A percentile compares a stretch with the other conserved stretches of the same genome.
Evolutionary conservation across 2,888 invertebrate genomes (phyloP).

Genomic region (Sicus ferrugineus): DNA sequence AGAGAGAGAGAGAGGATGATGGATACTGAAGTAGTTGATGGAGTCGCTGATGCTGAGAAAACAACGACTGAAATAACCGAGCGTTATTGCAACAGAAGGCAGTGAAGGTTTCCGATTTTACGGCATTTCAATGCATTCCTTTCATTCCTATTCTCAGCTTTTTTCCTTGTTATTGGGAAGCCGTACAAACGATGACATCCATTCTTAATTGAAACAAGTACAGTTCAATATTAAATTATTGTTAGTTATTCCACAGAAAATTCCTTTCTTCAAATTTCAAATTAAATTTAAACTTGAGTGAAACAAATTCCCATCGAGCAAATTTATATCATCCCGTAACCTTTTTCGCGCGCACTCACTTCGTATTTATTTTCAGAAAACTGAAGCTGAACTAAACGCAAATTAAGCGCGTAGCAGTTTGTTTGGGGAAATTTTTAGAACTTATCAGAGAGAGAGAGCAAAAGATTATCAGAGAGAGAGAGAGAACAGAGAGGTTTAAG

Average conservation of each 20-base stretch:
- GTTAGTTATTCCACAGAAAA: neutral
- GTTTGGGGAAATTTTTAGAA: slow-evolving; percentile 8
- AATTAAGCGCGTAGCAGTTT: slow-evolving; percentile 6
- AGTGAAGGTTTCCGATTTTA: too few species aligned
- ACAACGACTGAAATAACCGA: neutral
- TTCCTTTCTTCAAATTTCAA: neutral
- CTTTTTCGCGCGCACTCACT: neutral
- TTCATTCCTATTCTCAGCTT: neutral
- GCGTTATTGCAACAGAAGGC: neutral
- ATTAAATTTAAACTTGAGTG: neutral
- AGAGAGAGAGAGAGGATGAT: neutral
- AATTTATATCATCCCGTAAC: neutral
- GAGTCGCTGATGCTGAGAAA: neutral
- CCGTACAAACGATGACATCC: too few species aligned
- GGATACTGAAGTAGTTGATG: neutral
- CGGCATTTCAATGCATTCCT: neutral
- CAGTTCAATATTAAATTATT: neutral
- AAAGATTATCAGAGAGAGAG: slow-evolving; percentile 24
- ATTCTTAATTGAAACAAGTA: too few species aligned
- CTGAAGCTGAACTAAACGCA: slow-evolving; percentile 27
- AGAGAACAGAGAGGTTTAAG: too few species aligned
- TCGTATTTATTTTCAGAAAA: slow-evolving; percentile 12
- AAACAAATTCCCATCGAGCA: neutral
- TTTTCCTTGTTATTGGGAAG: neutral
- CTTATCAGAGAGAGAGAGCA: neutral